Conservation (phyloP, 1,140 invertebrate genomes). For the Spodoptera frugiperda region DNA sequence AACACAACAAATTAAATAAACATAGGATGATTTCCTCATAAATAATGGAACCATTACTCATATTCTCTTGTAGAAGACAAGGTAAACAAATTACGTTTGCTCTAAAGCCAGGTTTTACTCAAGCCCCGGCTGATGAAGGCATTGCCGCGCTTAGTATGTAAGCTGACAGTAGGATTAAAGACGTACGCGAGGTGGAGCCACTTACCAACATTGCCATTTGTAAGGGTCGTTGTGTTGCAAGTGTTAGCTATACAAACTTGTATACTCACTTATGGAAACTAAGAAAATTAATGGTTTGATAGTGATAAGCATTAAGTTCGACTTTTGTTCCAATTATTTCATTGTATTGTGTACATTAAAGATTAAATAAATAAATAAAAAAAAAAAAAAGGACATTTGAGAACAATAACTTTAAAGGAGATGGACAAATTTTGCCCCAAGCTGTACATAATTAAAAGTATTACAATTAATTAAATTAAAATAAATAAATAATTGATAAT, state of each 20-base stretch:
- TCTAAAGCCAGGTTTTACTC: constrained; percentile 42
- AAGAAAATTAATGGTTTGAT: too few relatives aligned
- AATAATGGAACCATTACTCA: constrained; percentile 24
- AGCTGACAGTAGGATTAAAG: constrained; percentile 48
- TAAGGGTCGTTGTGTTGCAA: background rate
- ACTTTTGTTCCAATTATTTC: too few relatives aligned
- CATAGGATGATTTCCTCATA: background rate
- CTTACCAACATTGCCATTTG: constrained; percentile 19
- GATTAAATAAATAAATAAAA: too few relatives aligned
- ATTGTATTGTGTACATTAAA: too few relatives aligned
- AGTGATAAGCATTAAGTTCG: too few relatives aligned
- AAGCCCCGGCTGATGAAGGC: constrained; percentile 39
- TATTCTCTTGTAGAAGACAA: constrained; percentile 13
- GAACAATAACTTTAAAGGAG: too few relatives aligned
- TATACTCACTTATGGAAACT: background rate
- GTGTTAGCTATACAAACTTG: background rate
- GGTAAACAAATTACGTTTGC: constrained; percentile 37
- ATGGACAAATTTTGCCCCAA: too few relatives aligned
- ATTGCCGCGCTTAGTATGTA: constrained; percentile 28
- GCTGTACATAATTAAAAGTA: too few relatives aligned
- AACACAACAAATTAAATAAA: background rate
- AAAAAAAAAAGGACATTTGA: too few relatives aligned
- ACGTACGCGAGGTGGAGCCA: constrained; percentile 2
- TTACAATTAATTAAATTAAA: too few relatives aligned
- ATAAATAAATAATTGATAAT: too few relatives aligned